Base-by-base conservation (phyloP, 2,113 vertebrate species). In the Cyprichromis sp. region DNA sequence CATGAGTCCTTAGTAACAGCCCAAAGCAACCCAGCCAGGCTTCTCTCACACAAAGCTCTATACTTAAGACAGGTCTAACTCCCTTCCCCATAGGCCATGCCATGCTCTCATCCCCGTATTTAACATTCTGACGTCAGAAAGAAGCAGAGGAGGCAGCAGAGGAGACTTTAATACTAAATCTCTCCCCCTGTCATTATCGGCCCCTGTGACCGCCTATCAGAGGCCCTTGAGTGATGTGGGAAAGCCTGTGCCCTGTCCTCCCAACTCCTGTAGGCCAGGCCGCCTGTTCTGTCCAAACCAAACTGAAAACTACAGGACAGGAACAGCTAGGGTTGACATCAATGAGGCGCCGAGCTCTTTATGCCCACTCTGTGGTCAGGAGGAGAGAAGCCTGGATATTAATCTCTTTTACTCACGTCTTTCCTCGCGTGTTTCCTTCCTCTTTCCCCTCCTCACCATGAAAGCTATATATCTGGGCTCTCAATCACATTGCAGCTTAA, bases 131-230 rank as follows among this genome's bases (percentile, higher is more conserved):
- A 96, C 93, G 92, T 96, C 94, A 97, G 92, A 88, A 92, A 93
- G 91, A 90, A 93, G 95, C 88, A 93, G 88, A 88, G 93, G 94
- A 93, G 94, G 95, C 92, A 93, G 86, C 80, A 82, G 89, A 95
- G 93, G 89, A 92, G 92, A 95, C 94, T 96, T 96, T 95, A 96
- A 96, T 96, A 96, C 94, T 93, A 95, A 96, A 94, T 94, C 95
- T 96, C 91, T 94, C 92, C 94, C 96, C 94, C 95, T 96, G 96
- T 97, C 96, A 97, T 97, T 96, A 96, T 92, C 80, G 87, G 95
- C 87, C 91, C 87, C 93, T 94, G 93, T 93, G 95, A 96, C 96
- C 93, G 89, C 94, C 94, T 96, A 96, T 96, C 96, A 96, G 94
- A 94, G 93, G 94, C 93, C 88, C 89, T 83, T 94, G 94, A 97